These are phyloP conservation scores for Probosciger aterrimus DNA, from an alignment of 2,113 vertebrate species.

Conservation along the genomic window DNA sequence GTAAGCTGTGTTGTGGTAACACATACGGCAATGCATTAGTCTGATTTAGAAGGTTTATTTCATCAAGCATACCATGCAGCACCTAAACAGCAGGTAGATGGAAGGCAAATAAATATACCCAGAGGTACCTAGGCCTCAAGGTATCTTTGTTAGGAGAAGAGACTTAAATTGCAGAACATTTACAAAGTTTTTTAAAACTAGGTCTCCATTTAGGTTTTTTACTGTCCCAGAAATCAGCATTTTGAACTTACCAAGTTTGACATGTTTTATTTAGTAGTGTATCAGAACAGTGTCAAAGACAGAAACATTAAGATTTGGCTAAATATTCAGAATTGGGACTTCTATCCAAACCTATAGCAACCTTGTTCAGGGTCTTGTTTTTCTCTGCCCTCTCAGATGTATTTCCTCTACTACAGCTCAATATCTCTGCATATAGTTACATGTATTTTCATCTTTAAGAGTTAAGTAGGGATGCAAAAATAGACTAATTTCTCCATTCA, in stretches of 20 bases:
- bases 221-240: background rate
- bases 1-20: background rate
- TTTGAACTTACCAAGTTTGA: background rate
- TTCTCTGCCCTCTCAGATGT: background rate
- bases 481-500: background rate
- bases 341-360: background rate
- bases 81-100: background rate
- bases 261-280: background rate
- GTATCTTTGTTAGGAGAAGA: background rate
- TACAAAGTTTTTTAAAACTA: background rate
- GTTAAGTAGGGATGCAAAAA: background rate
- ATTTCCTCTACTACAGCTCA: background rate
- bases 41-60: background rate
- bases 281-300: background rate
- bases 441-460: background rate
- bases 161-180: background rate
- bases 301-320: background rate
- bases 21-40: background rate
- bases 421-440: background rate
- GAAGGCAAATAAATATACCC: background rate
- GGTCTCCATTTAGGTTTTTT: background rate
- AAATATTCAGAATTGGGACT: background rate
- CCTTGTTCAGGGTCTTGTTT: background rate
- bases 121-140: background rate
- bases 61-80: background rate